Evolutionary conservation across 2,888 invertebrate genomes (phyloP), one percentile per base, ranked within the genome.

Genomic region (Trichogramma evanescens): DNA sequence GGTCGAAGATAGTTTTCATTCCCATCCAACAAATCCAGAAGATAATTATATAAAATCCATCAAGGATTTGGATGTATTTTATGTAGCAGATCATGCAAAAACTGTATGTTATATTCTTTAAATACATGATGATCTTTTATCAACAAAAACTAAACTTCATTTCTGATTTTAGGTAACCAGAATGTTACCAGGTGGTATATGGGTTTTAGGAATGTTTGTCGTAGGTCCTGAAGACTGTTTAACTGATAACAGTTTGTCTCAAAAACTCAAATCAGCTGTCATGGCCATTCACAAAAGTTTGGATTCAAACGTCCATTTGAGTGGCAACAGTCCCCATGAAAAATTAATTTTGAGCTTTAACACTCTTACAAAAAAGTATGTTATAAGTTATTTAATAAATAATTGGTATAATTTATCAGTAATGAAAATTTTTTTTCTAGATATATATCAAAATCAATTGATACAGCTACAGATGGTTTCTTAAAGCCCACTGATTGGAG

Each of bases 101-200:
- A 89, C 91, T 81, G 90, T 80, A 68, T 54, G 69, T 65, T 51
- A 40, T 9, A 46, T 56, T n/a, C 49, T 38, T 9, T 41, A 49
- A 45, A 2, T 10, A 38, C 6, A 50, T 43, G 57, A 45, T 45
- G 42, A n/a, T 13, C 54, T 40, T 46, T 54, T 10, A 54, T 42
- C n/a, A 50, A 59, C 56, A 51, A 51, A 43, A 39, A 51, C 38
- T 13, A 3, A 38, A 55, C 10, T 61, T 44, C 51, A 53, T 56
- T n/a, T n/a, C n/a, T n/a, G 6, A 63, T 65, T 52, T n/a, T 64
- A 84, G 84, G 83, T 92, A 1, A 88, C 89, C 3, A 85, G 92
- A 77, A 94, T 95, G 93, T 80, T 95, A 63, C 91, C 94, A 43
- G 95, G 95, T 49, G 95, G 94, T 51, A 86, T 94, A 82, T 86